Conservation (phyloP, 2,888 invertebrate species). For the Eristalis intricaria region DNA sequence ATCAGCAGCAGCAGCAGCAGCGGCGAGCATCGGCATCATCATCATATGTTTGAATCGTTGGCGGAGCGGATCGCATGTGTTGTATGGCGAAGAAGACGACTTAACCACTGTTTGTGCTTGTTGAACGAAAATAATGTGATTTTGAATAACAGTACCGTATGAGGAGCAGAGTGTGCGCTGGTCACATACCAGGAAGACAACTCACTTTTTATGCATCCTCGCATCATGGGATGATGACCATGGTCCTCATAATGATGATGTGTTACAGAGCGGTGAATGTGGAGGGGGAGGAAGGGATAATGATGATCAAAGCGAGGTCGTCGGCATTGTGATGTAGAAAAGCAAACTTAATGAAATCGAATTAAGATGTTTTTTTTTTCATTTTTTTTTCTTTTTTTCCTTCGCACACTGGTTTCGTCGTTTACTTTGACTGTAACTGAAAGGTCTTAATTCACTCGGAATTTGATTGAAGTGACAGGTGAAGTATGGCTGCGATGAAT, state of each 20-base stretch:
- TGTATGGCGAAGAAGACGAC: constrained; percentile 36
- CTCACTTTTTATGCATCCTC: not conserved
- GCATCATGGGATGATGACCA: constrained; percentile 3
- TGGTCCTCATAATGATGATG: constrained; percentile 39
- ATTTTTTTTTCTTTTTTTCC: not conserved
- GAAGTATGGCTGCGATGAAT: not conserved
- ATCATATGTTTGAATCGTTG: constrained; percentile 32
- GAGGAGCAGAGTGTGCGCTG: not conserved
- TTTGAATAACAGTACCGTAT: constrained; percentile 65
- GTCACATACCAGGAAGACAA: constrained; percentile 54
- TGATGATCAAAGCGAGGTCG: constrained; percentile 59
- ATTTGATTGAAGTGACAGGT: constrained; percentile 52
- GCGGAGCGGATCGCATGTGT: constrained; percentile 29
- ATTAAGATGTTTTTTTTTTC: constrained; percentile 33
- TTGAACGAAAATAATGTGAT: constrained; percentile 48
- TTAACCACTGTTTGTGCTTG: constrained; percentile 41
- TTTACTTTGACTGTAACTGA: not conserved
- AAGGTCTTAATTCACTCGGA: constrained; percentile 32
- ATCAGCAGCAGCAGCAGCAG: constrained; percentile 1
- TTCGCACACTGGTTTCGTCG: not conserved
- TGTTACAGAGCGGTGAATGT: not conserved
- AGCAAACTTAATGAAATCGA: constrained; percentile 46
- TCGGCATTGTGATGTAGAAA: constrained; percentile 46
- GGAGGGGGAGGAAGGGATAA: not conserved
- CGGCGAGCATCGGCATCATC: constrained; percentile 47